A percentile compares a stretch with the other conserved stretches of the same genome.
phyloP scores from a whole-genome alignment of 2,888 invertebrate species.

The Drosophila barbarae region DNA sequence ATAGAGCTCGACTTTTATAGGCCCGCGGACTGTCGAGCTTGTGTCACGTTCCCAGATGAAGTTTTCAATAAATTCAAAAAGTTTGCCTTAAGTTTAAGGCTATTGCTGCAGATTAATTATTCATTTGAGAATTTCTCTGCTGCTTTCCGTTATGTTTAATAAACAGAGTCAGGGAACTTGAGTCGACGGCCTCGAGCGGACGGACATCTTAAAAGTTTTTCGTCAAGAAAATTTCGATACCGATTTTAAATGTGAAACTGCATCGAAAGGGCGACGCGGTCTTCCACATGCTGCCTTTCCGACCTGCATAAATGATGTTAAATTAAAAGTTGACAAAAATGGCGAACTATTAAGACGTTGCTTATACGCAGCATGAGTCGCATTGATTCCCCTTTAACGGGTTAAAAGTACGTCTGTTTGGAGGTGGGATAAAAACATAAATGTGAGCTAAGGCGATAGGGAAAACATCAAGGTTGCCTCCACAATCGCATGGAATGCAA shows the following conservation, averaged over 20 bases:
- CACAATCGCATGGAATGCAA: not conserved
- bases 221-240: conserved; percentile 14
- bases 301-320: conserved; percentile 57
- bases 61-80: conserved; percentile 50
- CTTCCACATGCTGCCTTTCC: conserved; percentile 54
- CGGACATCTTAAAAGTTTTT: conserved; percentile 14
- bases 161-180: conserved; percentile 34
- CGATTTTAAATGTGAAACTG: conserved; percentile 20
- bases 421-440: conserved; percentile 8
- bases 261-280: conserved; percentile 4
- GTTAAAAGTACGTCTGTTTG: not conserved
- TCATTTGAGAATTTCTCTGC: conserved; percentile 54
- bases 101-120: conserved; percentile 51
- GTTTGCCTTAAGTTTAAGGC: conserved; percentile 48
- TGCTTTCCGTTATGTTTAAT: conserved; percentile 52
- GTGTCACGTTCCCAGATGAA: conserved; percentile 31
- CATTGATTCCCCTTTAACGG: not conserved
- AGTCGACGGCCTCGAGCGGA: not conserved
- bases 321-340: conserved; percentile 36
- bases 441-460: not conserved
- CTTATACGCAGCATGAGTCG: conserved; percentile 45
- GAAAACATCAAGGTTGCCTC: not conserved
- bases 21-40: conserved; percentile 2
- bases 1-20: conserved; percentile 44
- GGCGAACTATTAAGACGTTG: conserved; percentile 24